Conservation (phyloP, 2,113 vertebrate species). For the Proterorhinus semilunaris region DNA sequence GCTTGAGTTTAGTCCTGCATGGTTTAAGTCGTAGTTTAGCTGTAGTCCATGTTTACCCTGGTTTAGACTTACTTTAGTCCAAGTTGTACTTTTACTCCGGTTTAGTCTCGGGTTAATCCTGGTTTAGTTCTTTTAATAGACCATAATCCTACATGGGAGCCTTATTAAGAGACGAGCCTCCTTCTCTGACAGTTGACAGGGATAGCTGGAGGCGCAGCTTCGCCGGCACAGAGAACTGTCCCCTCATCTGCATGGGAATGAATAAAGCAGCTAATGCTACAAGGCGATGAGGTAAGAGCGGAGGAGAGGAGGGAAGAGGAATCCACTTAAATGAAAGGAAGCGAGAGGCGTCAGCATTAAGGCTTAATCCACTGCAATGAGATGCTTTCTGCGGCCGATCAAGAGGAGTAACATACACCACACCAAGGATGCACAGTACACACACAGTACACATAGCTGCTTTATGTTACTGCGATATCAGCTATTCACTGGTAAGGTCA, state of each 20-base stretch:
- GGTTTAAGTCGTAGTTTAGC: not conserved
- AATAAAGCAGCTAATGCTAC: slow-evolving; percentile 30
- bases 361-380: slow-evolving; percentile 71
- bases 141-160: slow-evolving; percentile 50
- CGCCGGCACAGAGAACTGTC: slow-evolving; percentile 52
- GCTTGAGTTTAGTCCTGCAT: not conserved
- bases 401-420: slow-evolving; percentile 48
- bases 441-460: not conserved
- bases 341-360: slow-evolving; percentile 66
- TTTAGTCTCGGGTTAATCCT: not conserved
- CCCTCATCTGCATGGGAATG: slow-evolving; percentile 54
- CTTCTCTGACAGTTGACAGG: slow-evolving; percentile 53
- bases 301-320: slow-evolving; percentile 41
- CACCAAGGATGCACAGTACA: not conserved
- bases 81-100: not conserved
- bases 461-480: not conserved
- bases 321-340: slow-evolving; percentile 71
- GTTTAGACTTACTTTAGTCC: not conserved
- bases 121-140: slow-evolving; percentile 4
- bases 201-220: slow-evolving; percentile 48
- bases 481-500: not conserved
- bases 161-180: slow-evolving; percentile 46
- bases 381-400: slow-evolving; percentile 61
- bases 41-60: not conserved
- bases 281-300: slow-evolving; percentile 15